A percentile compares a stretch with the other conserved stretches of the same genome.
Conservation (phyloP, 2,888 invertebrate genomes). For the Lithophane leautieri region DNA sequence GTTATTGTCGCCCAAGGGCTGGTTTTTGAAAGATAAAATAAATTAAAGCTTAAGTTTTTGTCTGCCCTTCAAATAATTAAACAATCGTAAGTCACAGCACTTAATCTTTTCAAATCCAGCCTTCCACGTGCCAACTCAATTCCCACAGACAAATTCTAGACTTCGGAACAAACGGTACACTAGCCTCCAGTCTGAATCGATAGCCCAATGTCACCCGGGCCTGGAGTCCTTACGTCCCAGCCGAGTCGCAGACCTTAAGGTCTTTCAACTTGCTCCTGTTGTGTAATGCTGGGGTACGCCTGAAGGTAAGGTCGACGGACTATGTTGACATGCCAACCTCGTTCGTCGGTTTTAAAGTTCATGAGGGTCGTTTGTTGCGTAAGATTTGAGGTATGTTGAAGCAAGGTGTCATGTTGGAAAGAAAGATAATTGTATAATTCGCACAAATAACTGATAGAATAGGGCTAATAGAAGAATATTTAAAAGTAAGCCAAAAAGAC, state of each 20-base stretch:
- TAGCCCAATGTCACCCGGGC: constrained; percentile 70
- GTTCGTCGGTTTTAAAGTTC: constrained; percentile 42
- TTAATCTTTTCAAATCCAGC: constrained; percentile 3
- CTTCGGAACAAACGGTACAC: constrained; percentile 34
- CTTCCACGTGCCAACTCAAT: neutral
- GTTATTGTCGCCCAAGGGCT: too few species aligned
- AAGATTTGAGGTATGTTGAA: constrained; percentile 18
- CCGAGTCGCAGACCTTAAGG: constrained; percentile 67
- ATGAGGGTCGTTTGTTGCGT: constrained; percentile 38
- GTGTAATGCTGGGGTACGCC: constrained; percentile 59
- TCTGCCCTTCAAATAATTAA: constrained; percentile 15
- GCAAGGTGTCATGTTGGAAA: neutral
- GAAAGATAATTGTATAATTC: neutral
- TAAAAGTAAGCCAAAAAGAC: neutral
- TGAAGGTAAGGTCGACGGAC: constrained; percentile 52
- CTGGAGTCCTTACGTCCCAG: constrained; percentile 64
- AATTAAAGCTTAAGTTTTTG: neutral
- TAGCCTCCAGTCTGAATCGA: constrained; percentile 54
- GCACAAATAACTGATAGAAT: neutral
- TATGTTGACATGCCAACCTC: constrained; percentile 58
- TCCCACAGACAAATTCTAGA: constrained; percentile 33
- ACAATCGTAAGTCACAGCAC: neutral
- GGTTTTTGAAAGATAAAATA: too few species aligned
- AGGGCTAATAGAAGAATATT: neutral
- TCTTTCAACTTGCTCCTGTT: constrained; percentile 68